Base-by-base conservation (phyloP, 2,113 vertebrate species). In the Junco hyemalis region DNA sequence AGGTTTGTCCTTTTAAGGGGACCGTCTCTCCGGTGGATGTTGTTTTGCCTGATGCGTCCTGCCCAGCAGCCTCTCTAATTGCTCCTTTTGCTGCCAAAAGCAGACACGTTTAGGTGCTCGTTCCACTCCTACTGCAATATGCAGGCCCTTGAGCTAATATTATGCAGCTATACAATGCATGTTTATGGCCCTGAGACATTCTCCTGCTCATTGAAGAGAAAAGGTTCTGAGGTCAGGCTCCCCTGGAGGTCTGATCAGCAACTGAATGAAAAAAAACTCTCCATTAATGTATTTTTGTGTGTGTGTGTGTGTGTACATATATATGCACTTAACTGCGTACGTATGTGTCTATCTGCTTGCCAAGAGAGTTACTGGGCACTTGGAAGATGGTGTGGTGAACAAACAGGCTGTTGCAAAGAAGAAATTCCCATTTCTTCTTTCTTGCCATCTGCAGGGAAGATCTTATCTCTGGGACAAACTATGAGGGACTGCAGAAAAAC, bases 351-450 rank as follows among this genome's bases (percentile, higher is more conserved):
- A 16, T 50, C 14, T 50, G 15, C 48, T 94, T 95, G 71, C 87
- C 96, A 96, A 96, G 60, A 86, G 68, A 96, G 92, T 84, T 95
- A 86, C 20, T 79, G 59, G 68, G 50, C 53, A 50, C 44, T 61
- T 68, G 87, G 87, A 83, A 97, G 92, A 95, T 86, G 64, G 78
- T 88, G 61, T 80, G 71, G 81, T 91, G 96, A 97, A 92, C 74
- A 86, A 96, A 95, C 68, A 97, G 71, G 70, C 96, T 96, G 88
- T 80, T 90, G 74, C 82, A 78, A 42, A 92, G 72, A 83, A 93
- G 60, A 82, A 93, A 97, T 98, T 98, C 96, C 84, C 93, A 86
- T 97, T 82, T 86, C 29, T 79, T 45, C 79, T 82, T 25, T 79
- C 57, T 4, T 60, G 57, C 82, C 77, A 92, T 96, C 94, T 96